Conservation (phyloP, 2,888 invertebrate genomes). For the Megastigmus dorsalis region DNA sequence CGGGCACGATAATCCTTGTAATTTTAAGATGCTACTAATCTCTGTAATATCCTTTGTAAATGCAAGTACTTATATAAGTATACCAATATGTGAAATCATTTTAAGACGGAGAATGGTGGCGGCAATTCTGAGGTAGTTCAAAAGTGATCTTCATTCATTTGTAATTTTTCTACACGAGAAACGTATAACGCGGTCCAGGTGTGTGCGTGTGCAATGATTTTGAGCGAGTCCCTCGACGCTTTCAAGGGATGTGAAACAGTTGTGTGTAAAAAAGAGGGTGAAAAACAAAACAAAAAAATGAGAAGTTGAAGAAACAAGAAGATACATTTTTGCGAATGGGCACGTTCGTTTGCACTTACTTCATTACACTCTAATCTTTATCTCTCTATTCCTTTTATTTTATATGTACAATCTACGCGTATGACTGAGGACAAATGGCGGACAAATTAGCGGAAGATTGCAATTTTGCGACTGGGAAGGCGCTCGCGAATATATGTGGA, state of each 20-base stretch:
- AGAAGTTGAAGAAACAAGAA: slow-evolving; percentile 22
- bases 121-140: not conserved
- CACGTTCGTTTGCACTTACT: slow-evolving; percentile 6
- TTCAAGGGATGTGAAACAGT: slow-evolving; percentile 1
- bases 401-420: slow-evolving; percentile 31
- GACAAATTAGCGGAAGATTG: slow-evolving; percentile 25
- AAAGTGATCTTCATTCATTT: slow-evolving; percentile 40
- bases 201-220: slow-evolving; percentile 33
- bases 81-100: not conserved
- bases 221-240: slow-evolving; percentile 1
- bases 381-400: slow-evolving; percentile 19
- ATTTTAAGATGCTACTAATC: too few relatives aligned
- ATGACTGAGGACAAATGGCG: slow-evolving; percentile 21
- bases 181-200: slow-evolving; percentile 26
- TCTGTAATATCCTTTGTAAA: too few relatives aligned
- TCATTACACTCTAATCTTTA: slow-evolving; percentile 5
- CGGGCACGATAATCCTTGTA: too few relatives aligned
- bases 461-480: slow-evolving; percentile 15
- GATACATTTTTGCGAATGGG: not conserved
- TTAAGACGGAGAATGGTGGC: not conserved
- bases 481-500: not conserved
- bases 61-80: not conserved
- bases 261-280: slow-evolving; percentile 13
- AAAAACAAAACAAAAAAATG: not conserved
- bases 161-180: slow-evolving; percentile 49